Base-by-base conservation (phyloP, 1,140 invertebrate species). In the Papilio polytes region DNA sequence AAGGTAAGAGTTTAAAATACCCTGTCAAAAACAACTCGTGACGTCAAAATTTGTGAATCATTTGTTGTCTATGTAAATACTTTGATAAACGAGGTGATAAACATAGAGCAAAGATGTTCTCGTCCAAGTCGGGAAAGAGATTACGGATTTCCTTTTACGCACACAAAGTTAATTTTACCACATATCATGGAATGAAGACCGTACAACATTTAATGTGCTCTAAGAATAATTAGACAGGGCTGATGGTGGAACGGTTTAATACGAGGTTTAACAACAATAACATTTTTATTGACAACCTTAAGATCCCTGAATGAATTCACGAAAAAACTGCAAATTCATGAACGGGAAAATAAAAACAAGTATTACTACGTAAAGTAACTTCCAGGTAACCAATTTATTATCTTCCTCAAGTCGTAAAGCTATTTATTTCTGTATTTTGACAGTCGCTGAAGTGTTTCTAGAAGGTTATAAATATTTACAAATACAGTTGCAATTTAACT, bases 41-140 rank as follows among this genome's bases (percentile, higher is more conserved):
- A 70, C 63, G 26, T 70, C 63, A 70, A 13, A 15, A 7, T 26
- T 7, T 70, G 63, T 31, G 63, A 70, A 70, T 70, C 63, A 31
- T 70, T 26, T 70, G 63, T 70, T 31, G 26, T 36, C 26, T 70
- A 26, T 70, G 63, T 18, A 70, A 36, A 70, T 70, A 70, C 26
- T 36, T 70, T 70, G 13, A 70, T 70, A 70, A 31, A 70, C 26
- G 63, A 70, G 63, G 63, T 26, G 63, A 70, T 70, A 70, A 70
- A 70, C 63, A 70, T 31, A 70, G 13, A 31, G 13, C 63, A 70
- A 70, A 31, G 63, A 31, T 31, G 63, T 70, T 70, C 13, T 70
- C 26, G 10, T 70, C 31, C 10, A 70, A 26, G 63, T 31, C 26
- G 26, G 13, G 13, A 10, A 63, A 70, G 63, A 70, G 63, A 70